Conservation (phyloP, 2,888 invertebrate species). For the Hemistola chrysoprasaria region DNA sequence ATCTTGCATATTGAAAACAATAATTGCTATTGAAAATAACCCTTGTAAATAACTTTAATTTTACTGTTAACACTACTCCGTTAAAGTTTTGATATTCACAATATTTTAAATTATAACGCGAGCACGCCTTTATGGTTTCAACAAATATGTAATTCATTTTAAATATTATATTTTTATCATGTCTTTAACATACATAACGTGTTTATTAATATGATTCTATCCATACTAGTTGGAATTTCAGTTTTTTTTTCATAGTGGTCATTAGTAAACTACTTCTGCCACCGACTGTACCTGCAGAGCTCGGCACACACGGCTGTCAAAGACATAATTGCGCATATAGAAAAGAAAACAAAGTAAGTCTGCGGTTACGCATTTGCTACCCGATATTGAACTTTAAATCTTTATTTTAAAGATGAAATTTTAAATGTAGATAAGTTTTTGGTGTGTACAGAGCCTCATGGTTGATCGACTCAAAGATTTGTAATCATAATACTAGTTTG, state of each 20-base stretch:
- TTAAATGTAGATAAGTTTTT: constrained; percentile 35
- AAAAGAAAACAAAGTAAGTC: constrained; percentile 56
- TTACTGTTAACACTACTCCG: too few species aligned
- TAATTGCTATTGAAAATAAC: constrained; percentile 7
- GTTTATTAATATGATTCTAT: too few species aligned
- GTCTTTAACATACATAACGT: too few species aligned
- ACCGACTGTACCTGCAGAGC: constrained; percentile 53
- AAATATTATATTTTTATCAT: too few species aligned
- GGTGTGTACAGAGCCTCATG: constrained; percentile 60
- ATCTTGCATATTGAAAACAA: constrained; percentile 33
- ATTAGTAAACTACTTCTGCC: constrained; percentile 44
- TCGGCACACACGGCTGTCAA: constrained; percentile 62
- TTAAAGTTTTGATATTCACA: too few species aligned
- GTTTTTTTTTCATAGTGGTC: constrained; percentile 1
- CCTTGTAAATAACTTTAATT: too few species aligned
- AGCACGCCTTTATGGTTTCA: too few species aligned
- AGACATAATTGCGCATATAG: constrained; percentile 76
- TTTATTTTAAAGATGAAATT: constrained; percentile 27
- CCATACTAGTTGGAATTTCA: too few species aligned
- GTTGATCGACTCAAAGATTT: constrained; percentile 72
- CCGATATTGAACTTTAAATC: constrained; percentile 39
- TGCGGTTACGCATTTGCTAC: constrained; percentile 36
- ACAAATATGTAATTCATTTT: too few species aligned
- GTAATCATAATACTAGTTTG: constrained; percentile 62
- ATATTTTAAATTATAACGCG: too few species aligned